Percentiles rank a stretch among this genome's conserved stretches.
Conservation (phyloP, 2,113 vertebrate genomes). For the Hippocampus comes region DNA sequence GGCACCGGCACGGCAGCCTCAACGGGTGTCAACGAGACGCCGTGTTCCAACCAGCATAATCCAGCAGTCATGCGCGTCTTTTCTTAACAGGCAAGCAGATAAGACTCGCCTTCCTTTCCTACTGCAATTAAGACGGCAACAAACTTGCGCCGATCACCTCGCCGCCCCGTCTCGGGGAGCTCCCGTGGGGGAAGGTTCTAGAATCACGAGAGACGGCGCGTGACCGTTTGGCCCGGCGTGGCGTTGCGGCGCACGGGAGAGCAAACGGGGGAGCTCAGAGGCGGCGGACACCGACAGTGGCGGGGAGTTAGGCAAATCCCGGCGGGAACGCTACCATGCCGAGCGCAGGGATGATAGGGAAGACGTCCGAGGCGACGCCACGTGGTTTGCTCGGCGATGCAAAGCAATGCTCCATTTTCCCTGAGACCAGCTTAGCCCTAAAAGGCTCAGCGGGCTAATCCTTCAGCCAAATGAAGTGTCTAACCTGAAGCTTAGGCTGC, state of each 20-base stretch:
- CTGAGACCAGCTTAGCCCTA: constrained; percentile 64
- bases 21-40: not conserved
- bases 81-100: not conserved
- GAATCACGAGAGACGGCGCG: constrained; percentile 41
- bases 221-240: constrained; percentile 21
- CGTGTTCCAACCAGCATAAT: not conserved
- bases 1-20: not conserved
- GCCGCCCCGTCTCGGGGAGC: constrained; percentile 11
- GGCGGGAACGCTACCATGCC: constrained; percentile 23
- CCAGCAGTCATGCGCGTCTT: not conserved
- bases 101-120: not conserved
- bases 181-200: constrained; percentile 37
- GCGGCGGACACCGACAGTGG: constrained; percentile 1
- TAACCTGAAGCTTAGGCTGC: constrained; percentile 47
- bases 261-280: constrained; percentile 13
- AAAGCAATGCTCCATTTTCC: constrained; percentile 56
- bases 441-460: constrained; percentile 70
- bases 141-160: constrained; percentile 34
- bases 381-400: constrained; percentile 37
- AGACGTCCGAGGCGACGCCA: constrained; percentile 37
- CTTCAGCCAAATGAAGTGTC: constrained; percentile 63
- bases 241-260: constrained; percentile 14
- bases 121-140: not conserved
- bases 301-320: constrained; percentile 29
- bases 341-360: constrained; percentile 44